Percentiles rank a stretch among this genome's conserved stretches.
Conservation (phyloP, 1,140 invertebrate genomes). For the Meteorus sp. region DNA sequence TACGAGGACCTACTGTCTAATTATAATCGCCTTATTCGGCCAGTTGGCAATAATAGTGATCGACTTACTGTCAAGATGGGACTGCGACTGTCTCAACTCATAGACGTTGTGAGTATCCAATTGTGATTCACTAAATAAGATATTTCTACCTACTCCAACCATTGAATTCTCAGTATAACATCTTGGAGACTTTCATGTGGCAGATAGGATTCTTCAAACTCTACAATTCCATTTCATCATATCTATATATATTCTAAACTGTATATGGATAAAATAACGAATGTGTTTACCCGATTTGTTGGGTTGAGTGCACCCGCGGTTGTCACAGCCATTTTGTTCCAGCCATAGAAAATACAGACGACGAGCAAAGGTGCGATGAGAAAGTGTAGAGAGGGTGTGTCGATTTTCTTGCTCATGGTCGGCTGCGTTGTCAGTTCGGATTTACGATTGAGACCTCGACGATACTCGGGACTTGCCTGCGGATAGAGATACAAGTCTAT, state of each 20-base stretch:
- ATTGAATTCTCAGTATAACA: too few species aligned
- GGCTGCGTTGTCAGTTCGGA: slow-evolving; percentile 2
- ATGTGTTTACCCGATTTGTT: slow-evolving; percentile 19
- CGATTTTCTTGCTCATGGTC: slow-evolving; percentile 20
- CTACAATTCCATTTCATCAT: neutral
- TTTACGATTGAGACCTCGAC: slow-evolving; percentile 8
- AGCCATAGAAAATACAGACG: too few species aligned
- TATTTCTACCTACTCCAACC: too few species aligned
- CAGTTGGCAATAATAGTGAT: slow-evolving; percentile 95
- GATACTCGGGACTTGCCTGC: too few species aligned
- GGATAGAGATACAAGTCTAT: neutral
- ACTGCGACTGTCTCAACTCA: slow-evolving; percentile 93
- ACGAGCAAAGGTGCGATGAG: neutral
- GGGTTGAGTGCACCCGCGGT: slow-evolving; percentile 5
- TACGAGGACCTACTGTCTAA: slow-evolving; percentile 94
- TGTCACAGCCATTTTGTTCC: slow-evolving; percentile 15
- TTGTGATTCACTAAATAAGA: neutral
- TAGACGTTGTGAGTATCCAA: slow-evolving; percentile 89
- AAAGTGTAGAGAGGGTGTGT: neutral
- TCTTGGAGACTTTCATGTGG: too few species aligned
- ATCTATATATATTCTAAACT: too few species aligned
- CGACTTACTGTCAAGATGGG: slow-evolving; percentile 95
- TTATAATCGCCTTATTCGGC: slow-evolving; percentile 97
- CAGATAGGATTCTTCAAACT: too few species aligned
- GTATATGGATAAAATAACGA: slow-evolving; percentile 4